Conservation (phyloP, 2,113 vertebrate species). For the Corythaixoides concolor region DNA sequence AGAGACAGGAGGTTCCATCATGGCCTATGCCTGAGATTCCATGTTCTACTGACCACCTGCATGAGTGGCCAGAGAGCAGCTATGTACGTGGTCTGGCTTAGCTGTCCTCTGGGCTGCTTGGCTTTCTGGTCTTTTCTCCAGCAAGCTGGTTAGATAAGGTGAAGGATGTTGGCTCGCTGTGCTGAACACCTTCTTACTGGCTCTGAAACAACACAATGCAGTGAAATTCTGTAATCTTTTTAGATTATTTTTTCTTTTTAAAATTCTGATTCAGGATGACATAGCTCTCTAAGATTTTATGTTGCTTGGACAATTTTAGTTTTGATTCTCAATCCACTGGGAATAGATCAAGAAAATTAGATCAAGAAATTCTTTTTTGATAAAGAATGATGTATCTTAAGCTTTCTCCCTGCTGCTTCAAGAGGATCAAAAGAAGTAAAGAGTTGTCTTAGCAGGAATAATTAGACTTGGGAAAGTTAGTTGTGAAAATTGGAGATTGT, state of each 20-base stretch:
- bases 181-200: neutral
- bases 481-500: neutral
- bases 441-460: neutral
- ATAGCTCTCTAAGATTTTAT: neutral
- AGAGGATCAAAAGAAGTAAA: neutral
- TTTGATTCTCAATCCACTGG: neutral
- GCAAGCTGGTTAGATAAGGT: neutral
- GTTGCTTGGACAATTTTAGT: neutral
- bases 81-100: neutral
- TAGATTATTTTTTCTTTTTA: neutral
- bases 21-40: rapidly evolving
- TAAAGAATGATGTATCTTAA: neutral
- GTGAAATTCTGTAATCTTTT: neutral
- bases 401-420: neutral
- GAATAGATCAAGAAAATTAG: neutral
- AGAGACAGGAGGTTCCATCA: neutral
- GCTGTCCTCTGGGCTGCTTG: neutral
- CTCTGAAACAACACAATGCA: neutral
- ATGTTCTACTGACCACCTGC: neutral
- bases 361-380: neutral
- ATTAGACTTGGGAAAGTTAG: neutral
- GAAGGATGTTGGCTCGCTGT: neutral
- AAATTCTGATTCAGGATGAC: neutral
- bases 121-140: neutral
- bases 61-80: neutral